A percentile compares a stretch with the other conserved stretches of the same genome.
Evolutionary conservation across 2,113 vertebrate species (phyloP).

Genomic region (Clarias macrocephalus): DNA sequence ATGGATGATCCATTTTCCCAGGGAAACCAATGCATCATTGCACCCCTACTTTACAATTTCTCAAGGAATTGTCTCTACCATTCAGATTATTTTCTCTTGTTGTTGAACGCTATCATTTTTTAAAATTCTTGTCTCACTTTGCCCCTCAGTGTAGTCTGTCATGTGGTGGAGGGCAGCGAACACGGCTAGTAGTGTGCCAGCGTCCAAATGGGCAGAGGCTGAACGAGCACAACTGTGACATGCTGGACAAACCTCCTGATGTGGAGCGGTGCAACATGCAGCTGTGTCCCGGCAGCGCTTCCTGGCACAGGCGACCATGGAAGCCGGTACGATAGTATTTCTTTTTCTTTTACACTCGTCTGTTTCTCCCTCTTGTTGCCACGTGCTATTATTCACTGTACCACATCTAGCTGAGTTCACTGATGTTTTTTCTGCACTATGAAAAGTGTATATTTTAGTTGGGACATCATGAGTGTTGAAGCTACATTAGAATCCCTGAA

Average conservation of each 20-base stretch:
- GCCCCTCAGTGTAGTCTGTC: constrained; percentile 83
- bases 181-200: constrained; percentile 90
- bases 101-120: background rate
- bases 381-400: constrained; percentile 51
- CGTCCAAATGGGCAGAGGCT: constrained; percentile 82
- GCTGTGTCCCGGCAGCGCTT: constrained; percentile 82
- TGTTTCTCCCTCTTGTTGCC: constrained; percentile 10
- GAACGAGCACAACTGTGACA: constrained; percentile 87
- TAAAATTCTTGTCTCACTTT: background rate
- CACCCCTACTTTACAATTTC: no score
- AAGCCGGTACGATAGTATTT: constrained; percentile 91
- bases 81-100: background rate
- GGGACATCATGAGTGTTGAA: background rate
- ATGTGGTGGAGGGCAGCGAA: constrained; percentile 87
- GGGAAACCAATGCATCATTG: no score
- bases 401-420: constrained; percentile 29
- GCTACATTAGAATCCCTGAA: background rate
- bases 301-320: constrained; percentile 92
- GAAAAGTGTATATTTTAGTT: background rate
- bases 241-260: constrained; percentile 84
- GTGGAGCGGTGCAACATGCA: constrained; percentile 84
- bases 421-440: constrained; percentile 20
- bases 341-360: constrained; percentile 34
- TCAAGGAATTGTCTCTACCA: no score
- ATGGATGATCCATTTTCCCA: no score